Percentiles rank a stretch among this genome's conserved stretches.
Conservation (phyloP, 2,888 invertebrate species). For the Nephrotoma guestfalica region DNA sequence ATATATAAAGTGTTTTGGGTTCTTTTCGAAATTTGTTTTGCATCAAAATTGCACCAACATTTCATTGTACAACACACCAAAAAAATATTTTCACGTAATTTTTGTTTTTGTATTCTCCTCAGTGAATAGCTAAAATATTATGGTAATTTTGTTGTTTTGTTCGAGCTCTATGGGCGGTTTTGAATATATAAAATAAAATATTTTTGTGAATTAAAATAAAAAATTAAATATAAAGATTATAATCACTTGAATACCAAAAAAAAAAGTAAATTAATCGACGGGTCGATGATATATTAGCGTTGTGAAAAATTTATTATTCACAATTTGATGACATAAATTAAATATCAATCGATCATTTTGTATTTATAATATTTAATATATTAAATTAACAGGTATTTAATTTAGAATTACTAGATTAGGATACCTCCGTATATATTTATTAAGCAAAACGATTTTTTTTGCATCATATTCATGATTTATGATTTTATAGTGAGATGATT, state of each 20-base stretch:
- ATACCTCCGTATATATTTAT: not conserved
- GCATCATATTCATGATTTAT: not conserved
- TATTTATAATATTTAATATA: not conserved
- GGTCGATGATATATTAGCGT: not conserved
- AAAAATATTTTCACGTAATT: not conserved
- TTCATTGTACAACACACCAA: not conserved
- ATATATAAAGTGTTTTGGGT: not conserved
- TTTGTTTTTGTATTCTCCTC: not conserved
- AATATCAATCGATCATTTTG: not conserved
- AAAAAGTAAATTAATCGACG: not conserved
- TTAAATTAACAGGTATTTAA: not conserved
- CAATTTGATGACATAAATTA: not conserved
- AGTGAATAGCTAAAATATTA: not conserved
- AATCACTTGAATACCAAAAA: not conserved
- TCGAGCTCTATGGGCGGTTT: not conserved
- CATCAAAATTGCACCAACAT: not conserved
- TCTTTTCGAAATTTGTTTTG: not conserved
- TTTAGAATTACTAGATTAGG: not conserved
- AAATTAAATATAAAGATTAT: not conserved
- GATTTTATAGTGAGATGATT: not conserved
- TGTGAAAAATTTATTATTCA: not conserved
- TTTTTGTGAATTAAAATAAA: not conserved
- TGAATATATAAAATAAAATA: not conserved
- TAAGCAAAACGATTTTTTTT: not conserved
- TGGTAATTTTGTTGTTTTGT: not conserved